Conservation (phyloP, 2,113 vertebrate genomes). For the Leucosticte australis region DNA sequence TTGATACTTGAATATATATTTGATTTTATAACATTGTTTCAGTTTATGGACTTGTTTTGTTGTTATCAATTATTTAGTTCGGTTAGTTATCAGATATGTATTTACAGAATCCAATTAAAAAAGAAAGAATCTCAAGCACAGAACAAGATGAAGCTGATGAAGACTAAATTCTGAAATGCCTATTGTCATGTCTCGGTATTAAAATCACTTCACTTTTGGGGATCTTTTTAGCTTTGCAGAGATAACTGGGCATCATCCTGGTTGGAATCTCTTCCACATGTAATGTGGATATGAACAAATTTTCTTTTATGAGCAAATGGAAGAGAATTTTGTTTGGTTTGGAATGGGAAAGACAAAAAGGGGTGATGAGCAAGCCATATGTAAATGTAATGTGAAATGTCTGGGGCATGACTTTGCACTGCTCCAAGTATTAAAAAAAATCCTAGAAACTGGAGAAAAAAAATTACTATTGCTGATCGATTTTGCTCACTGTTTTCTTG, state of each 20-base stretch:
- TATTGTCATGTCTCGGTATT: background rate
- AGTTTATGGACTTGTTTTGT: background rate
- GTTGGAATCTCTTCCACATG: background rate
- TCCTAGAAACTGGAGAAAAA: background rate
- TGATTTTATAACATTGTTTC: background rate
- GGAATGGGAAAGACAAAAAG: background rate
- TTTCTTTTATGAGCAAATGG: background rate
- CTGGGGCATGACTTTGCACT: background rate
- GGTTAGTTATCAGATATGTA: background rate
- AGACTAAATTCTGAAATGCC: background rate
- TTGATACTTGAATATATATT: background rate
- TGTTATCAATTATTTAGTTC: background rate
- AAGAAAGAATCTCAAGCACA: background rate
- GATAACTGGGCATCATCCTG: background rate
- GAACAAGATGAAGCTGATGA: background rate
- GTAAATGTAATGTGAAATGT: background rate
- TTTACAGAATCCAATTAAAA: background rate
- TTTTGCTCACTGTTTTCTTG: background rate
- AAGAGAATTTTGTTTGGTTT: background rate
- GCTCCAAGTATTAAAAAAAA: background rate
- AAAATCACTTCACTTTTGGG: fast-evolving
- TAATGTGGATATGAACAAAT: background rate
- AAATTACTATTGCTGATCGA: background rate
- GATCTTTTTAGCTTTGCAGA: background rate
- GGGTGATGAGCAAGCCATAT: background rate